Evolutionary conservation across 2,113 vertebrate genomes (phyloP).

Genomic region (Cochlearius cochlearius): DNA sequence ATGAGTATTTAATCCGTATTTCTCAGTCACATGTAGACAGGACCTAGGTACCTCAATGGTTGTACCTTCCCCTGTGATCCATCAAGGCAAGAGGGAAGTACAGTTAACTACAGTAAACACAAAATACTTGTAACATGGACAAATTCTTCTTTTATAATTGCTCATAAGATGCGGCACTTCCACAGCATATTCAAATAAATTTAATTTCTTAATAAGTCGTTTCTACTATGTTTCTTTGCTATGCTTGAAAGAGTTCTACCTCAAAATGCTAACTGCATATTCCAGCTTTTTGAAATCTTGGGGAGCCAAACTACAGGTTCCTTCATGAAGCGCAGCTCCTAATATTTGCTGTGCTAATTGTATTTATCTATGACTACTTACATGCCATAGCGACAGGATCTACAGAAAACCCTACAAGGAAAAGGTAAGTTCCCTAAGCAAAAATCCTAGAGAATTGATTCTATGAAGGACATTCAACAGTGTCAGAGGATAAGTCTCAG

Average conservation of each 20-base stretch:
- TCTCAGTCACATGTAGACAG: neutral
- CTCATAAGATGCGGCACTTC: neutral
- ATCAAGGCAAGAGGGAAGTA: neutral
- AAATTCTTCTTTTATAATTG: neutral
- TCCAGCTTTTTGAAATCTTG: neutral
- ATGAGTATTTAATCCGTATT: neutral
- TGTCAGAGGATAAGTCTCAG: neutral
- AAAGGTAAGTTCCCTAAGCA: neutral
- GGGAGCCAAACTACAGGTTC: neutral
- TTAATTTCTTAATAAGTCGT: neutral
- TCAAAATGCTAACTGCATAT: neutral
- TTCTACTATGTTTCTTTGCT: neutral
- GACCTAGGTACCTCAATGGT: neutral
- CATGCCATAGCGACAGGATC: accelerated
- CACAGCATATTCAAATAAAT: neutral
- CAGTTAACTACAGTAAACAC: neutral
- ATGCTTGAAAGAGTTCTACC: neutral
- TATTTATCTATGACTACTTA: neutral
- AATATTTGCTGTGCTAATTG: neutral
- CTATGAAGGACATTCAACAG: neutral
- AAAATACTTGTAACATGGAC: neutral
- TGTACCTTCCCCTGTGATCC: neutral
- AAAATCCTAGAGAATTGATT: neutral
- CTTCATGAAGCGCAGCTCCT: neutral
- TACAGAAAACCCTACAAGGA: neutral